These are phyloP conservation scores for Nannoperca obscura DNA, from an alignment of 2,797 vertebrate genomes.

Conservation along the genomic window DNA sequence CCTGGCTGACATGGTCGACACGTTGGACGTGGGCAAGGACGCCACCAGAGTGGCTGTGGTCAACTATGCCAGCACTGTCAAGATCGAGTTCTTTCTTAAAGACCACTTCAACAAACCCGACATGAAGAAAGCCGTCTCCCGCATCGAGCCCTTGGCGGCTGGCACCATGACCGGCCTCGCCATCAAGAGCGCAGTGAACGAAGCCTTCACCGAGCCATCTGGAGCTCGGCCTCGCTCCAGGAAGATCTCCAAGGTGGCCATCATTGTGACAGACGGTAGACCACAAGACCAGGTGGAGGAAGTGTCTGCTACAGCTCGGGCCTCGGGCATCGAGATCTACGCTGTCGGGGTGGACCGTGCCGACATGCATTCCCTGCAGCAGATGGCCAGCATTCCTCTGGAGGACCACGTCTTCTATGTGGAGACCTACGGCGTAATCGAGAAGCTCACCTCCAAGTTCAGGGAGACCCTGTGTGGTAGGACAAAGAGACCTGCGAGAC, in stretches of 20 bases:
- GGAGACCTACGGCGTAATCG: conserved; percentile 95
- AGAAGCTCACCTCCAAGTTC: conserved; percentile 95
- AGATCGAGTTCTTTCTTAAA: conserved; percentile 94
- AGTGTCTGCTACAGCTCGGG: conserved; percentile 81
- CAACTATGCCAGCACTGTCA: conserved; percentile 96
- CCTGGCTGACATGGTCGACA: conserved; percentile 94
- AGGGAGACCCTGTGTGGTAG: conserved; percentile 92
- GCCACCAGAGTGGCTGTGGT: conserved; percentile 93
- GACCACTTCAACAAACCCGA: conserved; percentile 87
- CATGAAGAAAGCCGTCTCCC: conserved; percentile 92
- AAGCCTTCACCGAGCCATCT: conserved; percentile 93
- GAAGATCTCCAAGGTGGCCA: conserved; percentile 91
- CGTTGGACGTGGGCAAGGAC: conserved; percentile 90
- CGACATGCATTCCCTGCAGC: conserved; percentile 89
- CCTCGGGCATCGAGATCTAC: conserved; percentile 85
- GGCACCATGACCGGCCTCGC: conserved; percentile 97
- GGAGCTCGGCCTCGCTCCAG: conserved; percentile 90
- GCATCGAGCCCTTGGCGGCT: conserved; percentile 92
- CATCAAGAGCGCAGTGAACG: conserved; percentile 93
- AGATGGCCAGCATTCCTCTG: conserved; percentile 92
- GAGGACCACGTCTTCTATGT: conserved; percentile 95
- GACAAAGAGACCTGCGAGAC: conserved; percentile 59
- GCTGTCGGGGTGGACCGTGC: conserved; percentile 92
- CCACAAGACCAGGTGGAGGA: conserved; percentile 93
- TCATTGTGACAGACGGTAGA: conserved; percentile 95